These are phyloP conservation scores for Copidosoma aretas DNA, from an alignment of 2,888 invertebrate genomes.

Conservation along the genomic window DNA sequence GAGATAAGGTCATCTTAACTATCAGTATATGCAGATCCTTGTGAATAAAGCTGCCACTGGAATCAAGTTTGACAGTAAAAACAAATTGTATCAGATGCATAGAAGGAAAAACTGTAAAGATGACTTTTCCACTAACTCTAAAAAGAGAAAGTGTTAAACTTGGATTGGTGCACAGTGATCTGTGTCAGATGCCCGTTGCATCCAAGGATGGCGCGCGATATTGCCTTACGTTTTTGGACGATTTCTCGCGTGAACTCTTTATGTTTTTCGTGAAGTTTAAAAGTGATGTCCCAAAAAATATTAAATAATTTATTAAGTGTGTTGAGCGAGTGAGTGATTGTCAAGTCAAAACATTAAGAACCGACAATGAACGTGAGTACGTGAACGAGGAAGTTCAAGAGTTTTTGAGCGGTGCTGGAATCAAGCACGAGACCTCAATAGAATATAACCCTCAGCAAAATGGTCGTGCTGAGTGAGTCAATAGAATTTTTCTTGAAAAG, in stretches of 20 bases:
- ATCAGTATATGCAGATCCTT: not conserved
- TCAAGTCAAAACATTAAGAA: constrained; percentile 9
- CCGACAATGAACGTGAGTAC: constrained; percentile 24
- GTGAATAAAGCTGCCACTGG: not conserved
- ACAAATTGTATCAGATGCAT: not conserved
- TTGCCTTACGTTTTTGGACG: constrained; percentile 2
- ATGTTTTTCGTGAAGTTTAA: constrained; percentile 6
- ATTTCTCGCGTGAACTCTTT: not conserved
- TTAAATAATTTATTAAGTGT: constrained; percentile 24
- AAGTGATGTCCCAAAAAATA: constrained; percentile 7
- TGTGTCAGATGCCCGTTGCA: not conserved
- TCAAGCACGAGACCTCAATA: not conserved
- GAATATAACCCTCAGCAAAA: not conserved
- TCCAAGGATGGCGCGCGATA: not conserved
- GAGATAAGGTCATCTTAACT: not conserved
- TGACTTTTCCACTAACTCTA: constrained; percentile 6
- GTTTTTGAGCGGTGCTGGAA: constrained; percentile 7
- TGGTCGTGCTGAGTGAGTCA: not conserved
- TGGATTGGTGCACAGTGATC: constrained; percentile 8
- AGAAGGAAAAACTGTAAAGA: not conserved
- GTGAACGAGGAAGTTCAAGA: constrained; percentile 2
- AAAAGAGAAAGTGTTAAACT: not conserved
- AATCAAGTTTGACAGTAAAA: not conserved
- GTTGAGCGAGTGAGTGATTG: not conserved
- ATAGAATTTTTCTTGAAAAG: not conserved